These are phyloP conservation scores for Azemiops feae DNA, from an alignment of 2,113 vertebrate genomes.

Conservation along the genomic window DNA sequence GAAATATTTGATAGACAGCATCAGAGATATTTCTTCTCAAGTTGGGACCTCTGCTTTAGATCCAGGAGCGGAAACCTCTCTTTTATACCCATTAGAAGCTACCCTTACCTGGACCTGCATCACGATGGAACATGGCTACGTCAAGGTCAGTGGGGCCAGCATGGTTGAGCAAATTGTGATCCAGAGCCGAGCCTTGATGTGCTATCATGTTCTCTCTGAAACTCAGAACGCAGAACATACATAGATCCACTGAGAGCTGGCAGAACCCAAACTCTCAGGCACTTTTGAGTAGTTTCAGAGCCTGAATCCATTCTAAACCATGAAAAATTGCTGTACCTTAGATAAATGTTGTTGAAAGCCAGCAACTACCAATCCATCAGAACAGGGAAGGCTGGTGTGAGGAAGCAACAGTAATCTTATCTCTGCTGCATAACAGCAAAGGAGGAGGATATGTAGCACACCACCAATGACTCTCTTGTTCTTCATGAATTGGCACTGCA, in stretches of 20 bases:
- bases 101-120: constrained; percentile 82
- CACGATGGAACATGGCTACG: constrained; percentile 95
- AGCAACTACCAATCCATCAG: too few relatives aligned
- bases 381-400: background rate
- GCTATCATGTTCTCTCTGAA: constrained; percentile 87
- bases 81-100: background rate
- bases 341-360: background rate
- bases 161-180: constrained; percentile 83
- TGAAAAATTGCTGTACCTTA: background rate
- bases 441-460: background rate
- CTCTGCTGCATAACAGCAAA: background rate
- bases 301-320: background rate
- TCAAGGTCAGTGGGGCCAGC: constrained; percentile 93
- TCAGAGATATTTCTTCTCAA: background rate
- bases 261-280: background rate
- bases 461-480: background rate
- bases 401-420: background rate
- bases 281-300: background rate
- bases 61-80: too few relatives aligned
- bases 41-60: background rate
- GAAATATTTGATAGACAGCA: background rate
- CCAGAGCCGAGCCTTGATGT: constrained; percentile 81
- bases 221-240: background rate
- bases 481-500: background rate
- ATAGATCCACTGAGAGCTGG: background rate